These are phyloP conservation scores for Lithophane socia DNA, from an alignment of 2,888 invertebrate species.

Conservation along the genomic window DNA sequence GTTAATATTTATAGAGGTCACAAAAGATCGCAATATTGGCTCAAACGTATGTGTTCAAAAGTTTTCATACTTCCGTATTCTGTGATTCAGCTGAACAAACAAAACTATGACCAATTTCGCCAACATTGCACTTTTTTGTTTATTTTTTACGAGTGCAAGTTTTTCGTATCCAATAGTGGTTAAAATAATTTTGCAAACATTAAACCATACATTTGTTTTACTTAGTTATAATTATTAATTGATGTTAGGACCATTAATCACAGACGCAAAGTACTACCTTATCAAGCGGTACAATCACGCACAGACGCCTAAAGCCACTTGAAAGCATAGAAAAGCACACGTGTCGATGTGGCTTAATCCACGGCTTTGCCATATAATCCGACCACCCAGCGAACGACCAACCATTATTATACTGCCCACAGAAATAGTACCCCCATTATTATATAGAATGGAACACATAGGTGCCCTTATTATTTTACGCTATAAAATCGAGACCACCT, in stretches of 20 bases:
- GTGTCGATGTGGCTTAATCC: slow-evolving; percentile 89
- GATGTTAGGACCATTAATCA: slow-evolving; percentile 29
- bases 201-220: neutral
- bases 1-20: slow-evolving; percentile 52
- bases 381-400: slow-evolving; percentile 87
- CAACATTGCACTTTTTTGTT: neutral
- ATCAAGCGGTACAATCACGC: slow-evolving; percentile 78
- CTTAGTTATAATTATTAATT: neutral
- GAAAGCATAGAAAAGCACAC: slow-evolving; percentile 83
- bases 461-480: slow-evolving; percentile 87
- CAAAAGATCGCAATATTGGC: slow-evolving; percentile 44
- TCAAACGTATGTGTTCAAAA: slow-evolving; percentile 53
- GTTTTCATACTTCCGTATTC: slow-evolving; percentile 41
- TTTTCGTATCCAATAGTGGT: neutral
- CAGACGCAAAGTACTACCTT: slow-evolving; percentile 44
- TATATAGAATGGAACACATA: slow-evolving; percentile 85
- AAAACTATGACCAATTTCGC: neutral
- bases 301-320: slow-evolving; percentile 85
- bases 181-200: neutral
- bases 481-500: slow-evolving; percentile 87
- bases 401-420: slow-evolving; percentile 83
- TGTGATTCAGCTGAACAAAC: slow-evolving; percentile 57
- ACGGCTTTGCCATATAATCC: slow-evolving; percentile 85
- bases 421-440: slow-evolving; percentile 86
- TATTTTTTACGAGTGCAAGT: neutral